phyloP scores from a whole-genome alignment of 1,140 invertebrate species.

The Ectropis grisescens region DNA sequence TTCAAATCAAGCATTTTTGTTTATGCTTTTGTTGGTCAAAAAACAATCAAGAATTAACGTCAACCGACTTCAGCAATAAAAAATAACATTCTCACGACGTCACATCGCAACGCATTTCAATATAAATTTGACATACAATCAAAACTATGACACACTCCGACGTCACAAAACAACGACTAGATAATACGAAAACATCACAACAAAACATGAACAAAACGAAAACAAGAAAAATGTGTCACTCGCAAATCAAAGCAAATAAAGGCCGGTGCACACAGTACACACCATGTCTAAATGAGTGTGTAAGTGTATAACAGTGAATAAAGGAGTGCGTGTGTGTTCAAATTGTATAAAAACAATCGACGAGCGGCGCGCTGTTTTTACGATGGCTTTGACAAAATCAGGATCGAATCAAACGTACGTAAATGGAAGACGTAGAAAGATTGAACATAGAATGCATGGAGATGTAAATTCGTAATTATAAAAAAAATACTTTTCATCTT shows the following conservation, averaged over 20 bases:
- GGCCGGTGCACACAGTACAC: constrained; percentile 29
- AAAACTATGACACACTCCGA: constrained; percentile 51
- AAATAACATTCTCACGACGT: constrained; percentile 38
- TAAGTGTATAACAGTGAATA: constrained; percentile 9
- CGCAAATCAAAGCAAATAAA: constrained; percentile 57
- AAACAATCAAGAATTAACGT: too few species aligned
- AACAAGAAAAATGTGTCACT: constrained; percentile 46
- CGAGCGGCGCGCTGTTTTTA: constrained; percentile 43
- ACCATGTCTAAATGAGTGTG: constrained; percentile 31
- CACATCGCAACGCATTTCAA: constrained; percentile 31
- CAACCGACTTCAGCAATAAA: too few species aligned
- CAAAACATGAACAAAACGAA: constrained; percentile 31
- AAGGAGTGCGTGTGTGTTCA: constrained; percentile 35
- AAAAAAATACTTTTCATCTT: neutral
- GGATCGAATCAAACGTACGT: constrained; percentile 56
- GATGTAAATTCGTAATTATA: constrained; percentile 5
- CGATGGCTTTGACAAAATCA: constrained; percentile 60
- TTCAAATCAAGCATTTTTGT: too few species aligned
- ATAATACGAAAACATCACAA: constrained; percentile 38
- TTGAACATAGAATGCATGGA: constrained; percentile 21
- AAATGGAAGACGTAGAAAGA: constrained; percentile 47
- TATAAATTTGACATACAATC: constrained; percentile 64
- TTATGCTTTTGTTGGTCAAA: too few species aligned
- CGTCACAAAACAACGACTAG: constrained; percentile 29
- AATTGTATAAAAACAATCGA: constrained; percentile 67